phyloP scores from a whole-genome alignment of 2,888 invertebrate species.

The Zhengitettix transpicula region DNA sequence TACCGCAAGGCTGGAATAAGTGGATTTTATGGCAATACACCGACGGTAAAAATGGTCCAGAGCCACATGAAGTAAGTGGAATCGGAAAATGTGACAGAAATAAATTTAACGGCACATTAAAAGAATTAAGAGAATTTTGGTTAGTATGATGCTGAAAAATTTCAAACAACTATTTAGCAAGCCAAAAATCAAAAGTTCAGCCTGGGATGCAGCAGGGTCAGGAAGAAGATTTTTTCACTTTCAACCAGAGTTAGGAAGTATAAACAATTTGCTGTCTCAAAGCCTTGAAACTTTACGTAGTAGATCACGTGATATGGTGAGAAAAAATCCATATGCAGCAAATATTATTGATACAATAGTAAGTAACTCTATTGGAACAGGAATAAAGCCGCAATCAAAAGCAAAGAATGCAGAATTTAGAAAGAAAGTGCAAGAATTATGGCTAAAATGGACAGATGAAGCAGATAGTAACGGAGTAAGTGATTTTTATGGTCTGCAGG shows the following conservation, averaged over 20 bases:
- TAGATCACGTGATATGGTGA: neutral
- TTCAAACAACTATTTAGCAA: neutral
- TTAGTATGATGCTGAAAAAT: neutral
- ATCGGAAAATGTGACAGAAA: constrained; percentile 12
- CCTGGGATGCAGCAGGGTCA: neutral
- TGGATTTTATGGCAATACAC: constrained; percentile 15
- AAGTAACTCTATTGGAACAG: neutral
- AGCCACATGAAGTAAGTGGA: constrained; percentile 11
- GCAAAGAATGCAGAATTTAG: neutral
- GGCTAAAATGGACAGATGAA: neutral
- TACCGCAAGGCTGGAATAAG: constrained; percentile 9
- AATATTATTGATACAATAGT: neutral
- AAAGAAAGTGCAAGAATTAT: neutral
- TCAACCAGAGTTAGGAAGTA: neutral
- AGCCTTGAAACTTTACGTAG: neutral
- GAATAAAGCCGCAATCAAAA: neutral
- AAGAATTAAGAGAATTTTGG: constrained; percentile 1
- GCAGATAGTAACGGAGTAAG: neutral
- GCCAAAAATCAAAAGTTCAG: neutral
- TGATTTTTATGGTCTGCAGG: neutral
- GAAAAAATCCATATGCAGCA: neutral
- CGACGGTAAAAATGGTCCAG: constrained; percentile 3
- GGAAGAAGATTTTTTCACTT: neutral
- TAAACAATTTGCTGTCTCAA: neutral
- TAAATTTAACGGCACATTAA: constrained; percentile 3